Percentiles rank a stretch among this genome's conserved stretches.
Conservation (phyloP, 2,797 vertebrate genomes). For the Dryobates pubescens region DNA sequence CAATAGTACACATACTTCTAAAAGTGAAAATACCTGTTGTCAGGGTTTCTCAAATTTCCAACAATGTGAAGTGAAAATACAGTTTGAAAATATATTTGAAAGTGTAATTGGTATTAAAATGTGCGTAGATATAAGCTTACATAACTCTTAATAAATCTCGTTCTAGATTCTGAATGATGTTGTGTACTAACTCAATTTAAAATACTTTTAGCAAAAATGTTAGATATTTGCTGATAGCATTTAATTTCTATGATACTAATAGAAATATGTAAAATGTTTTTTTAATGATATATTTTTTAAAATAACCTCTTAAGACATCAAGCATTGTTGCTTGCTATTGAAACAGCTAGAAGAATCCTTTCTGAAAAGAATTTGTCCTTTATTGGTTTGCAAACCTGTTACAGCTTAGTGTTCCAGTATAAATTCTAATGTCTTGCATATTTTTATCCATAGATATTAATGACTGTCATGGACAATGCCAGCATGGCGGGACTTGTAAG, state of each 20-base stretch:
- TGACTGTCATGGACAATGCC: constrained; percentile 91
- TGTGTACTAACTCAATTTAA: neutral
- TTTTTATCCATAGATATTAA: constrained; percentile 81
- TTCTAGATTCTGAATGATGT: neutral
- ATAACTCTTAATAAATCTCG: neutral
- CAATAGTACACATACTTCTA: neutral
- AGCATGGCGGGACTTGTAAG: constrained; percentile 92
- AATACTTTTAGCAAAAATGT: neutral
- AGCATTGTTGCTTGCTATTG: neutral
- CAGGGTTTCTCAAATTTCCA: neutral
- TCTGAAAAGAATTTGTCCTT: neutral
- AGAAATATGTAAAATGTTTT: neutral
- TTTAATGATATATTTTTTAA: neutral
- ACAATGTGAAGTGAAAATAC: neutral
- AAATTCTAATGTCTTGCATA: constrained; percentile 22
- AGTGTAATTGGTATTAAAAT: neutral
- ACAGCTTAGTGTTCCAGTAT: neutral
- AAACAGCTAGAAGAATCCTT: neutral
- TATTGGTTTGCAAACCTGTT: neutral
- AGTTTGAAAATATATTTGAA: neutral
- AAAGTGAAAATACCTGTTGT: neutral
- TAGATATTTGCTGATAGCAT: neutral
- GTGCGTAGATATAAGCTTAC: neutral
- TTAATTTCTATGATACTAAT: neutral
- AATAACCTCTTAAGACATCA: neutral